These are phyloP conservation scores for Melieria omissa DNA, from an alignment of 2,888 invertebrate species.

Conservation along the genomic window DNA sequence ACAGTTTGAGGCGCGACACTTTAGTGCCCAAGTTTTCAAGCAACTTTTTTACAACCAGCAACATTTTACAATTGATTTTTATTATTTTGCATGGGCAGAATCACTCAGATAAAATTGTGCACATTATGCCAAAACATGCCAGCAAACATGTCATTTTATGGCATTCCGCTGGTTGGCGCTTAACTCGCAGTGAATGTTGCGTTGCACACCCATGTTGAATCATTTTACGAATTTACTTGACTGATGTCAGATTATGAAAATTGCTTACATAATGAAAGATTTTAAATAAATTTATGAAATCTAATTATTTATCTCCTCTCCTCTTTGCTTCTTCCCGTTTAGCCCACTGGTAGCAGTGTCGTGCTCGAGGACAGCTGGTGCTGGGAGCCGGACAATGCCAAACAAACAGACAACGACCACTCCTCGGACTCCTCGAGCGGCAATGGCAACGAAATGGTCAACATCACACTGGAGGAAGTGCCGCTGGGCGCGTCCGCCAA, in stretches of 20 bases:
- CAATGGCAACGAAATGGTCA: slow-evolving; percentile 53
- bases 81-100: no score
- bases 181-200: no score
- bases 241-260: no score
- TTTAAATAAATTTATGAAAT: slow-evolving; percentile 19
- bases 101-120: no score
- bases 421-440: slow-evolving; percentile 52
- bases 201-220: no score
- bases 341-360: slow-evolving; percentile 53
- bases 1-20: no score
- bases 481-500: slow-evolving; percentile 38
- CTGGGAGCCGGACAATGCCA: slow-evolving; percentile 65
- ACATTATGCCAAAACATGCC: no score
- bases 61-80: no score
- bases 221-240: no score
- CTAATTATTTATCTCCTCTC: slow-evolving; percentile 12
- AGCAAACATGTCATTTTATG: no score
- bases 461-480: slow-evolving; percentile 53
- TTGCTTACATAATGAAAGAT: slow-evolving; percentile 13
- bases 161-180: background rate
- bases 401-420: slow-evolving; percentile 51
- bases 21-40: no score
- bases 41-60: no score
- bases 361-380: slow-evolving; percentile 66
- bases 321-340: slow-evolving; percentile 20